phyloP scores from a whole-genome alignment of 2,888 invertebrate species.

The Tromatobia lineatoria region DNA sequence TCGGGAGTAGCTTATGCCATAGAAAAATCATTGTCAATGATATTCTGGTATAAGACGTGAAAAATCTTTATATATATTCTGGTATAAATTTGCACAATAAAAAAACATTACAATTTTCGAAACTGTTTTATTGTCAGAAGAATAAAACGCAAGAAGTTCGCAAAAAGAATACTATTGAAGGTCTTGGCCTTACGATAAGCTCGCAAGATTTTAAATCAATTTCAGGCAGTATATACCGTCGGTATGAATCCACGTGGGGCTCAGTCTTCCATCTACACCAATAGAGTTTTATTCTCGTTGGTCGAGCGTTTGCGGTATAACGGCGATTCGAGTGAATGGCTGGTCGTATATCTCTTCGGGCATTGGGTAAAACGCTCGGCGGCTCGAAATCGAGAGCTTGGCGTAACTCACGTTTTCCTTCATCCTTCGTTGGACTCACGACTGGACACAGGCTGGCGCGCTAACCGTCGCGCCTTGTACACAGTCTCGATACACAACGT shows the following conservation, averaged over 20 bases:
- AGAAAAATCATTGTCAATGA: too few relatives aligned
- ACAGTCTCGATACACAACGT: slow-evolving; percentile 12
- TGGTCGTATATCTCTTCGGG: slow-evolving; percentile 19
- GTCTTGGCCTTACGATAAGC: slow-evolving; percentile 33
- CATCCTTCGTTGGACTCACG: slow-evolving; percentile 28
- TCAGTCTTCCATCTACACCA: slow-evolving; percentile 14
- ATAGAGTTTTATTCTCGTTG: slow-evolving; percentile 37
- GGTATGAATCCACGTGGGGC: neutral
- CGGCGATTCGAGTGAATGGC: slow-evolving; percentile 19
- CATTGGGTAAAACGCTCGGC: slow-evolving; percentile 10
- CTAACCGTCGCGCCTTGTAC: slow-evolving; percentile 33
- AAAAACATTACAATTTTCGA: too few relatives aligned
- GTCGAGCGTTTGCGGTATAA: slow-evolving; percentile 30
- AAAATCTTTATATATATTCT: too few relatives aligned
- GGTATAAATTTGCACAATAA: too few relatives aligned
- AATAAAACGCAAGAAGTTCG: neutral
- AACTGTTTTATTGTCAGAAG: neutral
- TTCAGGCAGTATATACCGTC: neutral
- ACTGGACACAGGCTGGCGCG: slow-evolving; percentile 3
- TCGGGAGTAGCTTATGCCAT: too few relatives aligned
- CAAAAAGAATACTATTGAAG: neutral
- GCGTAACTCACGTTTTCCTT: slow-evolving; percentile 27
- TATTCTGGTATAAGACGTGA: too few relatives aligned
- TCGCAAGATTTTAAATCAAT: slow-evolving; percentile 39
- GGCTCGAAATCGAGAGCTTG: slow-evolving; percentile 12